Conservation (phyloP, 2,888 invertebrate genomes). For the Thereva unica region DNA sequence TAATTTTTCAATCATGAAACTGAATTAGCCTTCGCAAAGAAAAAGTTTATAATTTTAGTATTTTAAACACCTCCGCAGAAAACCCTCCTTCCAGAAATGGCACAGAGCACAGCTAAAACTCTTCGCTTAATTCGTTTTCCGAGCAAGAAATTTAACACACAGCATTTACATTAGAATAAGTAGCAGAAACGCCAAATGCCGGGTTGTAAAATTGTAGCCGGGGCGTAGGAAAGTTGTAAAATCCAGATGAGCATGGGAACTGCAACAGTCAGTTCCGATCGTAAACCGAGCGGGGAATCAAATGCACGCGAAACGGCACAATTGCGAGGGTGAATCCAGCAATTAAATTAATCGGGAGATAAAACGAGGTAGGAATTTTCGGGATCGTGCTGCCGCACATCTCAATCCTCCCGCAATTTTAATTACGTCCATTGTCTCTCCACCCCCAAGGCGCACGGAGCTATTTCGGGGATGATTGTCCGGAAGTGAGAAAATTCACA, state of each 20-base stretch:
- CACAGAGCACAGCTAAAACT: too few species aligned
- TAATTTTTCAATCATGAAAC: too few species aligned
- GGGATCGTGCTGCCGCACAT: background rate
- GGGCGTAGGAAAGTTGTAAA: slow-evolving; percentile 37
- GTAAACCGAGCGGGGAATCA: slow-evolving; percentile 34
- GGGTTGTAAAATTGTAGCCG: slow-evolving; percentile 6
- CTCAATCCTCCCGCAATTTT: slow-evolving; percentile 23
- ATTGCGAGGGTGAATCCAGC: slow-evolving; percentile 33
- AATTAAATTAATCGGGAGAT: slow-evolving; percentile 41
- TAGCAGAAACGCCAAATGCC: too few species aligned
- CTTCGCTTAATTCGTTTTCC: too few species aligned
- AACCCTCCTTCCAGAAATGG: too few species aligned
- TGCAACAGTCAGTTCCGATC: slow-evolving; percentile 40
- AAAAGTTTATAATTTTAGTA: too few species aligned
- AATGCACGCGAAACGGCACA: slow-evolving; percentile 33
- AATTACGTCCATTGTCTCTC: slow-evolving; percentile 36
- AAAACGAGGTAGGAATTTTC: slow-evolving; percentile 21
- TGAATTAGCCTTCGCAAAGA: too few species aligned
- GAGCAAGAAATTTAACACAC: too few species aligned
- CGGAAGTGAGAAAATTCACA: slow-evolving; percentile 33
- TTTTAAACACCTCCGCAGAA: too few species aligned
- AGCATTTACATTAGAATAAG: too few species aligned
- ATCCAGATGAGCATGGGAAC: slow-evolving; percentile 38
- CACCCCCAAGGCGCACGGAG: slow-evolving; percentile 19
- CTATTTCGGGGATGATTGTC: slow-evolving; percentile 27